Conservation (phyloP, 30 jellyfish, hydroid and myxozoan species). For the Pelagia noctiluca region DNA sequence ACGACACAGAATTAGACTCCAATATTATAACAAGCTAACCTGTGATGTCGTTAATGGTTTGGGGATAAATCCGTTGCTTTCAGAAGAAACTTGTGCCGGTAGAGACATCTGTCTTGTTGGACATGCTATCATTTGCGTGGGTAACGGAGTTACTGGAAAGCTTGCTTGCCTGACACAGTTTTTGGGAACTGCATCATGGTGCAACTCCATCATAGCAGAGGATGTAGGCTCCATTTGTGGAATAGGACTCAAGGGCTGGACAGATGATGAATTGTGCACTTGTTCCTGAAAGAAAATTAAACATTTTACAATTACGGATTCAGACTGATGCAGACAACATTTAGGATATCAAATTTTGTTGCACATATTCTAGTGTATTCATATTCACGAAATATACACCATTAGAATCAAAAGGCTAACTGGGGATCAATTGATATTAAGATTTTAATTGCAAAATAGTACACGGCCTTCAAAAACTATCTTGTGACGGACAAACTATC, state of each 20-base stretch:
- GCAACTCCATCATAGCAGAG: conserved; percentile 32
- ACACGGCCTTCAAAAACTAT: too few species aligned
- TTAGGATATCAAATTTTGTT: too few species aligned
- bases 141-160: conserved; percentile 58
- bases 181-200: conserved; percentile 52
- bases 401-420: too few species aligned
- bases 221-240: background rate
- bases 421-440: too few species aligned
- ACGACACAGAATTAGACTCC: background rate
- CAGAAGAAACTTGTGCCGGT: conserved; percentile 55
- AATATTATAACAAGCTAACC: conserved; percentile 24
- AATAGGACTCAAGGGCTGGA: background rate
- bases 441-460: too few species aligned
- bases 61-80: conserved; percentile 37
- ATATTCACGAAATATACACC: too few species aligned
- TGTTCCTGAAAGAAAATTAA: background rate
- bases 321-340: too few species aligned
- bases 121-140: conserved; percentile 15
- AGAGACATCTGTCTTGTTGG: conserved; percentile 70
- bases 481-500: too few species aligned
- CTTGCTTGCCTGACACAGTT: conserved; percentile 62
- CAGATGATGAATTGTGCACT: background rate
- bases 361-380: too few species aligned
- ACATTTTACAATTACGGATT: too few species aligned
- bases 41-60: conserved; percentile 90